Conservation (phyloP, 2,113 vertebrate species). For the Symphodus melops region DNA sequence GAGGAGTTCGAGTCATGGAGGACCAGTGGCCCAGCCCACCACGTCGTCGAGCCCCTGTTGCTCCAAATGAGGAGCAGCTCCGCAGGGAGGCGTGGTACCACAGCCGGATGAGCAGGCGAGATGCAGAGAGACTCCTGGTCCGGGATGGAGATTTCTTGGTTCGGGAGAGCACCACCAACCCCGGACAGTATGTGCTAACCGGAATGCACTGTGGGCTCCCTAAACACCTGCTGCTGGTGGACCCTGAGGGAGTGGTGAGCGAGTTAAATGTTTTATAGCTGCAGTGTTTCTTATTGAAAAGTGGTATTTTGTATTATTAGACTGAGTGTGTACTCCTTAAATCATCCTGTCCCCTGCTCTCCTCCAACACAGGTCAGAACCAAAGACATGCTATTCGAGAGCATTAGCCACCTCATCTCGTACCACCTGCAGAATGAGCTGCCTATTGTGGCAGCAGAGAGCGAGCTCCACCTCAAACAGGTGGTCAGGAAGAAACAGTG, state of each 20-base stretch:
- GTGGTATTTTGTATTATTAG: neutral
- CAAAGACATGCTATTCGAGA: conserved; percentile 97
- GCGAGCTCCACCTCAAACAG: conserved; percentile 93
- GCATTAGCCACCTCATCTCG: conserved; percentile 96
- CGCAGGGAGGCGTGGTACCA: conserved; percentile 94
- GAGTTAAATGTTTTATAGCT: neutral
- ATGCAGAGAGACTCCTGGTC: conserved; percentile 90
- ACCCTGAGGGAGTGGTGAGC: conserved; percentile 96
- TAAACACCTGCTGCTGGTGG: conserved; percentile 95
- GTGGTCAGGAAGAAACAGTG: conserved; percentile 88
- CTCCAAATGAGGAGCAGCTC: conserved; percentile 94
- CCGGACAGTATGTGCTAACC: conserved; percentile 95
- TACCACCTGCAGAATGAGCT: conserved; percentile 94
- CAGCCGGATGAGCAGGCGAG: conserved; percentile 92
- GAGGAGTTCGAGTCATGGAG: conserved; percentile 72
- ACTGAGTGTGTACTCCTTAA: neutral
- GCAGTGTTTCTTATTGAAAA: neutral
- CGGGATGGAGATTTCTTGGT: conserved; percentile 95
- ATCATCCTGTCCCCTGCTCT: neutral
- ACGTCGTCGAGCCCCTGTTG: conserved; percentile 88
- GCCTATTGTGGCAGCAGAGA: conserved; percentile 95
- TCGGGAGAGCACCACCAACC: conserved; percentile 94
- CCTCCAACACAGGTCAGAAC: conserved; percentile 90
- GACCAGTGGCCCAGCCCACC: conserved; percentile 95
- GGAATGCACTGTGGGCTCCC: conserved; percentile 94